phyloP scores from a whole-genome alignment of 1,140 invertebrate species.

The Galleria mellonella region DNA sequence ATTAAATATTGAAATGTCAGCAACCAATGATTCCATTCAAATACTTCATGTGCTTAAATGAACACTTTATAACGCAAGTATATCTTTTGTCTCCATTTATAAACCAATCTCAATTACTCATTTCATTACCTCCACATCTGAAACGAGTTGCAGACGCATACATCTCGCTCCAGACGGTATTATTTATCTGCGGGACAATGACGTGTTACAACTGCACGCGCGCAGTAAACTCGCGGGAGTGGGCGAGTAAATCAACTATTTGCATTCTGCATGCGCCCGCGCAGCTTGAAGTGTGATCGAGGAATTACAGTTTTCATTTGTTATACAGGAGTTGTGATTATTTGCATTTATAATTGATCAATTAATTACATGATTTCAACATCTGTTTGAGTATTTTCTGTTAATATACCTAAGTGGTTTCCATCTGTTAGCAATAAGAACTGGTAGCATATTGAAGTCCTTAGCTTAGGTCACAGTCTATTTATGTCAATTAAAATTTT shows the following conservation, averaged over 20 bases:
- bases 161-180: conserved; percentile 29
- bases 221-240: conserved; percentile 20
- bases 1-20: no score
- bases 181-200: conserved; percentile 36
- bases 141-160: conserved; percentile 29
- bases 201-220: conserved; percentile 11
- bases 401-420: not conserved
- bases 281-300: conserved; percentile 6
- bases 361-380: not conserved
- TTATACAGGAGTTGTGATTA: conserved; percentile 4
- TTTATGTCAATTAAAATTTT: not conserved
- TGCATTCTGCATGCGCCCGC: conserved; percentile 25
- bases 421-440: not conserved
- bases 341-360: not conserved
- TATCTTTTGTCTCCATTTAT: conserved; percentile 13
- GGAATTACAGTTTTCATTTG: conserved; percentile 4
- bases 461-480: not conserved
- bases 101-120: conserved; percentile 38
- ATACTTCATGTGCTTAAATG: not conserved
- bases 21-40: no score
- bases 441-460: not conserved
- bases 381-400: not conserved
- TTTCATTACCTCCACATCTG: conserved; percentile 31
- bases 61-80: no score
- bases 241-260: conserved; percentile 64